Evolutionary conservation across 2,888 invertebrate genomes (phyloP), one percentile per base, ranked within the genome.

Genomic region (Conops quadrifasciatus): DNA sequence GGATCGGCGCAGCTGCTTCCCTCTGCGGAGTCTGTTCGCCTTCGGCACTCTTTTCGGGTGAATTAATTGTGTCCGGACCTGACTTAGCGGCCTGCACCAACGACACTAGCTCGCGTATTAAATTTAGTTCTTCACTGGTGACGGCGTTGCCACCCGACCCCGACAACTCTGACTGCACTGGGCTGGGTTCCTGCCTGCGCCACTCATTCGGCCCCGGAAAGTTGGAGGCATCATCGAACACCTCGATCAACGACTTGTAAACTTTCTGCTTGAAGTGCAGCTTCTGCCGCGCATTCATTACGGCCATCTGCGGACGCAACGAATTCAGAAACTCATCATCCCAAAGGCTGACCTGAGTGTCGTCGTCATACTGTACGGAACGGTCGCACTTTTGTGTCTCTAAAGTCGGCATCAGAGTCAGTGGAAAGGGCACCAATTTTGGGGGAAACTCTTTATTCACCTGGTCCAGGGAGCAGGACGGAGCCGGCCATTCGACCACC

Each of bases 281-380:
- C 70, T 83, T 84, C 72, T 84, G 84, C 9, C 84, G 79, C 0
- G 75, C 43, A 71, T 84, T 84, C 84, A 84, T 84, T 16, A 76
- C 74, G 0, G 49, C 64, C 77, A 84, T 80, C 62, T 83, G 81
- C 1, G 78, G 80, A 16, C 75, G 73, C n/a, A 84, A 36, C 28
- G 78, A 75, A 4, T 80, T 72, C 43, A 82, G 49, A 28, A 83
- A 83, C 1, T 78, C 75, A 16, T 83, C 78, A 49, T 83, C 82
- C 11, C 75, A 76, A 7, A 62, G 74, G 1, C 71, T 62, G 15
- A 73, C 71, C 16, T 5, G 26, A 26, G 15, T 15, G 28, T 26
- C 13, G 9, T 24, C 28, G 45, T 71, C 58, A 30, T 68, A 73
- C 26, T 75, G 72, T 16, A 69, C 21, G 16, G 66, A 67, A 21